Percentiles rank a stretch among this genome's conserved stretches.
phyloP scores from a whole-genome alignment of 2,888 invertebrate genomes.

The Acleris holmiana region DNA sequence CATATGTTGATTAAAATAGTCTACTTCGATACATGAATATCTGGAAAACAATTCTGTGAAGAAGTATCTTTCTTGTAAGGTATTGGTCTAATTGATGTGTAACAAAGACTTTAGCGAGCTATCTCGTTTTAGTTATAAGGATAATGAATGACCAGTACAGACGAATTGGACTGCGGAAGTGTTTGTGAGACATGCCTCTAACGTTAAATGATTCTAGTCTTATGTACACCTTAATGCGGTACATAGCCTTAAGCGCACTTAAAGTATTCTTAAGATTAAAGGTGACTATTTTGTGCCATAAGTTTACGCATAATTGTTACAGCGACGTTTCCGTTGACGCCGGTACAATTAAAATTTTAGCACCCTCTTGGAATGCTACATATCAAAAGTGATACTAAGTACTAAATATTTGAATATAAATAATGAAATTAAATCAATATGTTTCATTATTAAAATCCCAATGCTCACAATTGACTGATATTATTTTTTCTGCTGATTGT shows the following conservation, averaged over 20 bases:
- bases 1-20: too few relatives aligned
- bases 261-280: constrained; percentile 22
- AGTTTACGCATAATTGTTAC: not conserved
- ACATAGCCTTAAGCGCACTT: constrained; percentile 17
- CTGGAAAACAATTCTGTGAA: too few relatives aligned
- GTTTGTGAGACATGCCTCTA: not conserved
- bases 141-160: too few relatives aligned
- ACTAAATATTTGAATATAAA: constrained; percentile 21
- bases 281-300: constrained; percentile 30
- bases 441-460: constrained; percentile 10
- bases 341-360: not conserved
- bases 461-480: too few relatives aligned
- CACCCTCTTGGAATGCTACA: constrained; percentile 26
- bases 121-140: too few relatives aligned
- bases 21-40: too few relatives aligned
- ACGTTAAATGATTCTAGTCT: constrained; percentile 30
- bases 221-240: constrained; percentile 1
- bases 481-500: too few relatives aligned
- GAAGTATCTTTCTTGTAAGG: too few relatives aligned
- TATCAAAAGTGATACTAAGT: constrained; percentile 38
- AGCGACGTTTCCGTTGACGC: constrained; percentile 1
- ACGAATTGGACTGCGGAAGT: too few relatives aligned
- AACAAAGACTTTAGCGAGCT: too few relatives aligned
- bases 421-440: constrained; percentile 4
- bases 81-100: too few relatives aligned